Percentiles rank a stretch among this genome's conserved stretches.
Evolutionary conservation across 2,113 vertebrate species (phyloP).

Genomic region (Saccopteryx bilineata): DNA sequence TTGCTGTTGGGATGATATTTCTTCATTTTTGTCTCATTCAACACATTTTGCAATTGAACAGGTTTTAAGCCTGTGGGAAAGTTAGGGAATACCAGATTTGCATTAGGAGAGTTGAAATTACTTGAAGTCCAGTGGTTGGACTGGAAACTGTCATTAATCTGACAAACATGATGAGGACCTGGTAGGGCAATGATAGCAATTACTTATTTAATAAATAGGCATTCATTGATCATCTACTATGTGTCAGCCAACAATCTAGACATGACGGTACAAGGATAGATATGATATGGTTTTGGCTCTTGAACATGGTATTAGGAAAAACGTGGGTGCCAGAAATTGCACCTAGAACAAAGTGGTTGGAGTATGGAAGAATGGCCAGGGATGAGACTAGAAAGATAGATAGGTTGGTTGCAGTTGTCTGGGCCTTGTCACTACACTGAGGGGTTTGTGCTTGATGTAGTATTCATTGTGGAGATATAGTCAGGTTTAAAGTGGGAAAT

Average conservation of each 20-base stretch:
- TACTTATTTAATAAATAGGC: neutral
- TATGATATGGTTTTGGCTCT: neutral
- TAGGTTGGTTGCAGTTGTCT: neutral
- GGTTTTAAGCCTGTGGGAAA: neutral
- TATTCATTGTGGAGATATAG: neutral
- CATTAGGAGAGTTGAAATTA: neutral
- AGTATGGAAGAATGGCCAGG: neutral
- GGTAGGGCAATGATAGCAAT: neutral
- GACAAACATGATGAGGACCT: neutral
- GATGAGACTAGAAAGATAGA: neutral
- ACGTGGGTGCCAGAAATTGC: neutral
- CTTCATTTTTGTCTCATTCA: neutral
- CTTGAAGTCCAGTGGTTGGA: neutral
- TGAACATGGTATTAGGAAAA: neutral
- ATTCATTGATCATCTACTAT: neutral
- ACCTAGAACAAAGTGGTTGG: neutral
- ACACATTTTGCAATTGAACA: neutral
- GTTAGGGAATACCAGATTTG: neutral
- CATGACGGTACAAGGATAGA: neutral
- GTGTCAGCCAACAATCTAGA: neutral
- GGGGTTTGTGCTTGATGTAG: neutral
- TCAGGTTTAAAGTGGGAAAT: neutral
- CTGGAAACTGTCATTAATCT: neutral
- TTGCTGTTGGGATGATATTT: neutral
- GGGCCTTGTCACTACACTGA: rapidly evolving